Evolutionary conservation across 2,888 invertebrate species (phyloP).

Genomic region (Drosophila falleni): DNA sequence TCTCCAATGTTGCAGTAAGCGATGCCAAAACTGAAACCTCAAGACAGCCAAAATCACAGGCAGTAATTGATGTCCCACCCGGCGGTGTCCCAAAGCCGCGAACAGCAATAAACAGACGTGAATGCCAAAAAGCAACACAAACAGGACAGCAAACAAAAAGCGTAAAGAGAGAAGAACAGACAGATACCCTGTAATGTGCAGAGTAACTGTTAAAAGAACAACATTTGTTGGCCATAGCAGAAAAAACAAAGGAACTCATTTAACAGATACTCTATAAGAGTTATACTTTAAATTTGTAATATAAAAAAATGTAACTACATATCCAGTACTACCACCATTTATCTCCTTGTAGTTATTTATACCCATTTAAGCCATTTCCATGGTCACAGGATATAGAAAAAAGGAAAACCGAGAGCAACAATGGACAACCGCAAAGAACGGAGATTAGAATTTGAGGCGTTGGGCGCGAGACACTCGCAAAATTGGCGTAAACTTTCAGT

Average conservation of each 20-base stretch:
- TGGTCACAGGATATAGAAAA: constrained; percentile 27
- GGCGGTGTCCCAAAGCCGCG: constrained; percentile 61
- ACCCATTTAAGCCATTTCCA: not conserved
- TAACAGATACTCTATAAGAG: no score
- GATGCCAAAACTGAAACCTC: constrained; percentile 50
- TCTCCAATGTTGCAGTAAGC: constrained; percentile 34
- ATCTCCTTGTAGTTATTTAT: not conserved
- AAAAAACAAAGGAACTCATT: no score
- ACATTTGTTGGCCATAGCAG: no score
- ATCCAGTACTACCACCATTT: not conserved
- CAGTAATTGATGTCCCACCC: constrained; percentile 72
- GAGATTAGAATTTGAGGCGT: constrained; percentile 73
- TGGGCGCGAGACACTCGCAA: constrained; percentile 60
- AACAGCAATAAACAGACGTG: constrained; percentile 69
- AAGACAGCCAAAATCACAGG: constrained; percentile 69
- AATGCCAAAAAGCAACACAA: constrained; percentile 37
- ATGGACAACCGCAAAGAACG: constrained; percentile 58
- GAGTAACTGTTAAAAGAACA: not conserved
- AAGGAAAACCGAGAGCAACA: constrained; percentile 40
- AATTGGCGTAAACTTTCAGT: constrained; percentile 72
- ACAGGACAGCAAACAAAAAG: constrained; percentile 12
- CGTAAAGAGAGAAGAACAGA: not conserved
- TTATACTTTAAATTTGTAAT: not conserved
- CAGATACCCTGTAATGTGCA: constrained; percentile 14
- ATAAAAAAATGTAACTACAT: not conserved